phyloP scores from a whole-genome alignment of 2,888 invertebrate species.

The Hemithea aestivaria region DNA sequence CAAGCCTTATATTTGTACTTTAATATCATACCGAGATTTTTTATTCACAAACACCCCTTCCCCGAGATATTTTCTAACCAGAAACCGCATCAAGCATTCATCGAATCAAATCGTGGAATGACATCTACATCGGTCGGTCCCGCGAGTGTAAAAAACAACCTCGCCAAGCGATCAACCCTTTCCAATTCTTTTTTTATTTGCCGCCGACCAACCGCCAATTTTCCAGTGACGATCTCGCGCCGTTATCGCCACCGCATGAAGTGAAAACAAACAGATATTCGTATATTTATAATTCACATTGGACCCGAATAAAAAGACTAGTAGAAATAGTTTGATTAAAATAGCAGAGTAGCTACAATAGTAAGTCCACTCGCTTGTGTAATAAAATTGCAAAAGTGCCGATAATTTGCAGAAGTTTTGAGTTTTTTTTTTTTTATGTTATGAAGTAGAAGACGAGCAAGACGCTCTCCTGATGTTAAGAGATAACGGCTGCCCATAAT shows the following conservation, averaged over 20 bases:
- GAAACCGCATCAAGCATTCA: slow-evolving; percentile 31
- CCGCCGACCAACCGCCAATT: slow-evolving; percentile 37
- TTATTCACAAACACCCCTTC: too few relatives aligned
- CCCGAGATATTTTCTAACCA: too few relatives aligned
- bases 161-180: slow-evolving; percentile 46
- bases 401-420: too few relatives aligned
- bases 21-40: too few relatives aligned
- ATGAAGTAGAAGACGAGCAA: too few relatives aligned
- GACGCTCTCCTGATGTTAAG: too few relatives aligned
- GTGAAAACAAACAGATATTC: slow-evolving; percentile 31
- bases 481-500: too few relatives aligned
- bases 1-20: too few relatives aligned
- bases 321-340: too few relatives aligned
- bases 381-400: too few relatives aligned
- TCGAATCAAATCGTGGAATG: slow-evolving; percentile 46
- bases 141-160: slow-evolving; percentile 40
- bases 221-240: slow-evolving; percentile 31
- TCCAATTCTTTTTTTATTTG: slow-evolving; percentile 52
- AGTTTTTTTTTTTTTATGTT: too few relatives aligned
- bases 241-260: slow-evolving; percentile 33
- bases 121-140: slow-evolving; percentile 25
- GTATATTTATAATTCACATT: slow-evolving; percentile 22
- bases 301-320: not conserved
- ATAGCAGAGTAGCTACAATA: not conserved
- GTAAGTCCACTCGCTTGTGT: too few relatives aligned